These are phyloP conservation scores for Hydrophis major DNA, from an alignment of 2,797 vertebrate genomes.

Conservation along the genomic window DNA sequence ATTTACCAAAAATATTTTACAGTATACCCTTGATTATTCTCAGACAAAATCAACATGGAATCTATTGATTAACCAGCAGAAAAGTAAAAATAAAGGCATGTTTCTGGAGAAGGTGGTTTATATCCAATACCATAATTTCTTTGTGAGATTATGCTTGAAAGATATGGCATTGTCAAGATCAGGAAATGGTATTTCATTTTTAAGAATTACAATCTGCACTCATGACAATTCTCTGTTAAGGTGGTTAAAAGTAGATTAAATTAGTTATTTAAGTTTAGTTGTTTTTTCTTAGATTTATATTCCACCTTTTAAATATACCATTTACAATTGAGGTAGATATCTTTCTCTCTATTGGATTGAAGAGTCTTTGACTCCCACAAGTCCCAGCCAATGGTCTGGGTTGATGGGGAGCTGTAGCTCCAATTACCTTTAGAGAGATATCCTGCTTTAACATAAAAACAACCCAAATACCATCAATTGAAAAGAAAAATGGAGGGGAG, in stretches of 20 bases:
- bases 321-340: neutral
- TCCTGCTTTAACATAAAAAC: neutral
- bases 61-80: conserved; percentile 37
- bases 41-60: conserved; percentile 30
- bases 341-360: too few species aligned
- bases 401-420: neutral
- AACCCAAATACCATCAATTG: neutral
- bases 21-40: conserved; percentile 5
- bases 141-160: neutral
- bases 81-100: neutral
- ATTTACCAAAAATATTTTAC: neutral
- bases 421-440: neutral
- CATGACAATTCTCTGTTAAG: neutral
- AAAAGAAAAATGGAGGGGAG: neutral
- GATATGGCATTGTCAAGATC: neutral
- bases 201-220: neutral
- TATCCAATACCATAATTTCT: neutral
- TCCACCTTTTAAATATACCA: neutral
- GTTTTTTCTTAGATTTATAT: neutral
- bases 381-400: neutral
- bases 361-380: neutral
- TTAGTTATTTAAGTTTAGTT: neutral
- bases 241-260: neutral
- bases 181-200: neutral
- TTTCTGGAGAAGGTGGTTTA: neutral